Conservation (phyloP, 2,113 vertebrate species). For the Pomatostomus ruficeps region DNA sequence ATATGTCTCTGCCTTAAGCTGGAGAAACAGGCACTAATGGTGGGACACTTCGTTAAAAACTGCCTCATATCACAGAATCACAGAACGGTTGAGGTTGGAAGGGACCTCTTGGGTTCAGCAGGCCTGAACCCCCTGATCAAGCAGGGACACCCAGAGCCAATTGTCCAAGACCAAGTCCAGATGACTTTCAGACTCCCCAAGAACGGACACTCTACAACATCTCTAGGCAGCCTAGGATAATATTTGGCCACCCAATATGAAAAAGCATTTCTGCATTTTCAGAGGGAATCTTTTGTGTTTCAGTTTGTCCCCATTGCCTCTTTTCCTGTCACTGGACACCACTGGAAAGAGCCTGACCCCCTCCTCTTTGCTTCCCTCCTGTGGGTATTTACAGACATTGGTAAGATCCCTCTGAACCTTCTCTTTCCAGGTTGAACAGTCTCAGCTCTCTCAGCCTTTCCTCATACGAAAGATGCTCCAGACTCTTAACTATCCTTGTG, state of each 20-base stretch:
- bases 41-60: neutral
- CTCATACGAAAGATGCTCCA: neutral
- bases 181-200: neutral
- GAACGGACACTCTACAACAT: neutral
- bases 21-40: neutral
- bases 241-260: rapidly evolving
- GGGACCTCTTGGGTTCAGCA: neutral
- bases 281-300: neutral
- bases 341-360: neutral
- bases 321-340: neutral
- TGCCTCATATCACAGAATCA: neutral
- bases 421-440: neutral
- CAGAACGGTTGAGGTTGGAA: neutral
- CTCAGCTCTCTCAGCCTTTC: neutral
- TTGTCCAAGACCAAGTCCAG: neutral
- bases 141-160: neutral
- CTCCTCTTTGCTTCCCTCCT: neutral
- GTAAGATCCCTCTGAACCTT: neutral
- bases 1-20: neutral
- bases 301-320: neutral
- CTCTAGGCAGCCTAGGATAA: neutral
- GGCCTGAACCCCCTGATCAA: neutral
- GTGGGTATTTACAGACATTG: neutral
- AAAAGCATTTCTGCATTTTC: neutral
- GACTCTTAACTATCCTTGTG: neutral